phyloP scores from a whole-genome alignment of 2,888 invertebrate genomes.

The Lapara coniferarum region DNA sequence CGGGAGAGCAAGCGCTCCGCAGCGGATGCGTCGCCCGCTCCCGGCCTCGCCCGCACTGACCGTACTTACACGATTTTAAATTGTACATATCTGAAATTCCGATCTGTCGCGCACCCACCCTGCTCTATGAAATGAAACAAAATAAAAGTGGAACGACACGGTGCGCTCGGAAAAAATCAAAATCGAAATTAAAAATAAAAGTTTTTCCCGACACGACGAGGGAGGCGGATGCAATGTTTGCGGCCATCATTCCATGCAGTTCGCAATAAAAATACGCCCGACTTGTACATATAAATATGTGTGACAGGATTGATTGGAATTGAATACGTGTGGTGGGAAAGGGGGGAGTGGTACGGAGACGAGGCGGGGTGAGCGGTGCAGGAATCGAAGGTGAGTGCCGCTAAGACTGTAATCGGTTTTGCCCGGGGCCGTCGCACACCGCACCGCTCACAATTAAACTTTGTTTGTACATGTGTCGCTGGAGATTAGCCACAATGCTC shows the following conservation, averaged over 20 bases:
- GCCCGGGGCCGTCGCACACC: slow-evolving; percentile 63
- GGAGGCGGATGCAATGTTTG: slow-evolving; percentile 81
- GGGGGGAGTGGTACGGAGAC: slow-evolving; percentile 33
- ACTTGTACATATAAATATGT: slow-evolving; percentile 80
- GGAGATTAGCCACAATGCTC: slow-evolving; percentile 81
- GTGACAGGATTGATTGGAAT: slow-evolving; percentile 82
- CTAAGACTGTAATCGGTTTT: slow-evolving; percentile 84
- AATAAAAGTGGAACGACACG: slow-evolving; percentile 79
- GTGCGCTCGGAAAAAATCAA: slow-evolving; percentile 81
- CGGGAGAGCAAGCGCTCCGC: slow-evolving; percentile 55
- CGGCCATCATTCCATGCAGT: slow-evolving; percentile 81
- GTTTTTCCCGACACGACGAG: slow-evolving; percentile 70
- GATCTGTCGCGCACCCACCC: slow-evolving; percentile 83
- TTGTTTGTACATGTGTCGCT: slow-evolving; percentile 83
- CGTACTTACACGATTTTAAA: slow-evolving; percentile 84
- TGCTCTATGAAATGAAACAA: slow-evolving; percentile 83
- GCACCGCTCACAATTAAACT: slow-evolving; percentile 81
- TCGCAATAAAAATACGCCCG: slow-evolving; percentile 79
- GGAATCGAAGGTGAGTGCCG: slow-evolving; percentile 80
- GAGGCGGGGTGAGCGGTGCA: slow-evolving; percentile 44
- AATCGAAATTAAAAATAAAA: slow-evolving; percentile 83
- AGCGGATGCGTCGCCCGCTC: slow-evolving; percentile 40
- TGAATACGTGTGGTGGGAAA: slow-evolving; percentile 76
- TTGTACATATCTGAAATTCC: slow-evolving; percentile 84
- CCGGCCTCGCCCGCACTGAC: slow-evolving; percentile 65